Evolutionary conservation across 2,113 vertebrate species (phyloP), one percentile per base, ranked within the genome.

Genomic region (Puffinus mauretanicus): DNA sequence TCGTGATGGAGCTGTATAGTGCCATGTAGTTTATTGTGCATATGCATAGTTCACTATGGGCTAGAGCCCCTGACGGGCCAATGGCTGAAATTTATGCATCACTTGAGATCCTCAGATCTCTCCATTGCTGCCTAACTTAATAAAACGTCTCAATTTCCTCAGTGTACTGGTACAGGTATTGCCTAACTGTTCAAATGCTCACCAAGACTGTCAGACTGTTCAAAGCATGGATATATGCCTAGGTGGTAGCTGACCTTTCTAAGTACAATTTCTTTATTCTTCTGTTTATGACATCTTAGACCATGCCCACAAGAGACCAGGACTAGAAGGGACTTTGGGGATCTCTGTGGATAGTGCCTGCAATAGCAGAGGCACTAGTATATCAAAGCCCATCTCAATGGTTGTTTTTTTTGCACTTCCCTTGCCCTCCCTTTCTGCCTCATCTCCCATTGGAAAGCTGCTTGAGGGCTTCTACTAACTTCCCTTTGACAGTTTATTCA

Each of bases 81-180:
- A 25, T 82, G 90, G 88, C 57, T 49, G n/a, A 88, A 93, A 95
- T 95, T 94, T 95, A 94, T 93, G 73, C 54, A 85, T 57, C 82
- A 40, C 30, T 88, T 88, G 70, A 88, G 75, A 82, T 82, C 61
- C 38, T 90, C 40, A 80, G 44, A 52, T 79, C 32, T 95, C 49
- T 94, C 47, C 7, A 13, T 92, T 88, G 14, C 82, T 90, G 58
- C 61, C 32, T 93, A 67, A 65, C 54, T 40, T 88, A 90, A 86
- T 84, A 87, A 93, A 90, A 85, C 76, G 42, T 60, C 75, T 92
- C 55, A n/a, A 88, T 95, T 97, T 82, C 57, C 78, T 94, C 58
- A 47, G 32, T 80, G 62, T 49, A 44, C 44, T 57, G 32, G 32
- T 65, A 51, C 26, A 82, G 44, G 32, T 87, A 51, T 80, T 82